Evolutionary conservation across 2,797 vertebrate species (phyloP).

Genomic region (Otus scops): DNA sequence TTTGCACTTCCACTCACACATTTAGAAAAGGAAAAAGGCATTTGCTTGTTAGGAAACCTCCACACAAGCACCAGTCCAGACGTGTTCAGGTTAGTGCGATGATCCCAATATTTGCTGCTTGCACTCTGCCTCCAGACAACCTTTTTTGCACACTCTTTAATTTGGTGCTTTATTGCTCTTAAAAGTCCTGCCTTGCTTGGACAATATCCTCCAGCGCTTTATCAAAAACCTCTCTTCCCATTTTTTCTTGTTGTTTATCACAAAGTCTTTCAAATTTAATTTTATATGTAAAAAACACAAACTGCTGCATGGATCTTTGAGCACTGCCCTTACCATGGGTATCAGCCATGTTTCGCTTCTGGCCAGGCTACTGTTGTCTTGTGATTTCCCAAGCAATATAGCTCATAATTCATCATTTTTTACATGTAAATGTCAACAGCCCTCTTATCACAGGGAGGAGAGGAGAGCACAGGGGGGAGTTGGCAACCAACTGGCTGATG

Average conservation of each 20-base stretch:
- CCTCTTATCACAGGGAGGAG: neutral
- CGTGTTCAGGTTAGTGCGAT: neutral
- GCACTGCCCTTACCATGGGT: neutral
- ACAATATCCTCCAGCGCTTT: neutral
- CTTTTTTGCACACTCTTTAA: neutral
- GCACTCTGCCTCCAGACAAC: neutral
- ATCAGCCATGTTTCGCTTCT: neutral
- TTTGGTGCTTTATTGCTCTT: neutral
- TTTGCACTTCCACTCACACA: neutral
- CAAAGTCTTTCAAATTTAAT: neutral
- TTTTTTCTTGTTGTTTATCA: neutral
- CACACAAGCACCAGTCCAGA: rapidly evolving
- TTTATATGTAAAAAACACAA: neutral
- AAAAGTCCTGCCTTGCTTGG: neutral
- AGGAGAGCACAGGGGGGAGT: neutral
- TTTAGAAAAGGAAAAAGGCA: neutral
- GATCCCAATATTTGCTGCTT: neutral
- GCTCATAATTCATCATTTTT: neutral
- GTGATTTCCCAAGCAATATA: neutral
- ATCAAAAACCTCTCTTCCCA: neutral
- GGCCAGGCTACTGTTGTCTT: neutral
- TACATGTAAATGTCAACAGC: neutral
- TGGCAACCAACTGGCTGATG: neutral
- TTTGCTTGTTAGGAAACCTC: neutral
- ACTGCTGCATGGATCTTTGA: neutral